Base-by-base conservation (phyloP, 2,797 vertebrate genomes). In the Taeniopygia guttata region DNA sequence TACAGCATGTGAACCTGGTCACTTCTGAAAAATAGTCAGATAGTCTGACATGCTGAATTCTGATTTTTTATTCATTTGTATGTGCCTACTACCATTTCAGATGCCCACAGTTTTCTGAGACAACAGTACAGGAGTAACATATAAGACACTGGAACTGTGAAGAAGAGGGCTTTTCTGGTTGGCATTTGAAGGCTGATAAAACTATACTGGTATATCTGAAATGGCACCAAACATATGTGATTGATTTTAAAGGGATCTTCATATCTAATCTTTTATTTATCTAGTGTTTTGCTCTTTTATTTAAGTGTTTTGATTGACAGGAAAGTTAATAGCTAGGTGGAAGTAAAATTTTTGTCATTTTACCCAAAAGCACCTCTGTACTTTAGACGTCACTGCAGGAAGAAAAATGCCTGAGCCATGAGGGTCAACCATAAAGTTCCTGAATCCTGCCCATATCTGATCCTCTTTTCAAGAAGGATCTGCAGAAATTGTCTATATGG, bases 201-300 rank as follows among this genome's bases (percentile, higher is more conserved):
- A 30, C 62, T 66, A 36, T 26, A 34, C 10, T 40, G 17, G 5
- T 56, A 10, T 38, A 60, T 30, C 16, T 64, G 42, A 83, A 68
- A 86, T 10, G 15, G 4, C 6, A 55, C 2, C 2, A 11, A 64
- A 43, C 0, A 10, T 9, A 8, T 36, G 11, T 16, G 4, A 14
- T 66, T 74, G 9, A 49, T 77, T 77, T 77, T 26, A 80, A 73
- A 56, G 9, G 3, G 1, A 9, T 73, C 16, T 63, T 67, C 23
- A 51, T 17, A 45, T 34, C 30, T 58, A 51, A 51, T 5, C 6
- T 72, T 67, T 68, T 68, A 8, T 80, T 83, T 66, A 20, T 11
- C 2, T 51, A 21, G 3, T 42, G 5, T 34, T 23, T 62, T 81
- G 7, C 7, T 30, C 13, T 58, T 69, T 19, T 64, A 29, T 55